phyloP scores from a whole-genome alignment of 2,797 vertebrate species.

The Takifugu rubripes region DNA sequence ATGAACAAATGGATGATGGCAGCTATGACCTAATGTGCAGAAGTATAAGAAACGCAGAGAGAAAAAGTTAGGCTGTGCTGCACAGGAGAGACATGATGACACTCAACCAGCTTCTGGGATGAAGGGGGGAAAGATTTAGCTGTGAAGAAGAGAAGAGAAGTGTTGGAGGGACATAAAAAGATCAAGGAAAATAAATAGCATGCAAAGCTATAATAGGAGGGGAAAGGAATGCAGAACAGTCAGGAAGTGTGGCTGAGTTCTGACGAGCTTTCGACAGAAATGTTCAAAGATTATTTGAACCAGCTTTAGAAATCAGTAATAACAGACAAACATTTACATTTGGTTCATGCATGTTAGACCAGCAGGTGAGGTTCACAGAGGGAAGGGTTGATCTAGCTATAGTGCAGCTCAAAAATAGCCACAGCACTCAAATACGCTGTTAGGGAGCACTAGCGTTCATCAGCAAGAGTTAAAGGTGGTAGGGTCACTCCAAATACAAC shows the following conservation, averaged over 20 bases:
- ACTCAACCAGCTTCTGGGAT: conserved; percentile 80
- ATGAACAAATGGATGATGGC: conserved; percentile 59
- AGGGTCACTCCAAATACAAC: conserved; percentile 32
- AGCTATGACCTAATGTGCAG: conserved; percentile 64
- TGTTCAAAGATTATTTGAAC: too few relatives aligned
- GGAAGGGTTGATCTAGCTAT: neutral
- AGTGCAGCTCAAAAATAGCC: neutral
- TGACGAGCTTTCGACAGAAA: neutral
- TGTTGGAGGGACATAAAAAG: conserved; percentile 38
- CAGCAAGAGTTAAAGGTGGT: conserved; percentile 14
- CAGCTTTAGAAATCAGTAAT: too few relatives aligned
- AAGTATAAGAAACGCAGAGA: conserved; percentile 61
- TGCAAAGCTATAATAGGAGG: conserved; percentile 20
- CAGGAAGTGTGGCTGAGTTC: neutral
- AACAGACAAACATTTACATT: too few relatives aligned
- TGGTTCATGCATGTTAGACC: too few relatives aligned
- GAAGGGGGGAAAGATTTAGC: conserved; percentile 88
- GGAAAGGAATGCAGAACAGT: conserved; percentile 8
- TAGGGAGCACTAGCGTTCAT: conserved; percentile 43
- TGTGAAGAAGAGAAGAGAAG: conserved; percentile 67
- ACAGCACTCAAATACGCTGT: conserved; percentile 47
- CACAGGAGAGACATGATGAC: conserved; percentile 73
- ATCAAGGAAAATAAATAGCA: conserved; percentile 25
- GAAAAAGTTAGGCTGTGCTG: conserved; percentile 73
- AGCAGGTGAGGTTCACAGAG: neutral